Evolutionary conservation across 2,888 invertebrate species (phyloP), one percentile per base, ranked within the genome.

Genomic region (Apotomis betuletana): DNA sequence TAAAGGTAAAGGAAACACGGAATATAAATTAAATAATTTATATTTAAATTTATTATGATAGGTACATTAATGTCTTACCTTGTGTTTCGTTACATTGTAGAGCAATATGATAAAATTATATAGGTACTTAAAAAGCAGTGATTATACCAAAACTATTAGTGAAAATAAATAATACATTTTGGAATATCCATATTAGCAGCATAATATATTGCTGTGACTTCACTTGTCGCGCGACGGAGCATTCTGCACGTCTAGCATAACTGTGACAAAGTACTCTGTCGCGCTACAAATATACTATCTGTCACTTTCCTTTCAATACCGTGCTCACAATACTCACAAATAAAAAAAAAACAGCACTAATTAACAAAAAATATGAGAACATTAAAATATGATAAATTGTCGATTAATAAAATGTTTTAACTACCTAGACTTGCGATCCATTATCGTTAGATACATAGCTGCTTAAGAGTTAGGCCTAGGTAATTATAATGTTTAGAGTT

Each of bases 21-120:
- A 6, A 41, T 58, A 44, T 62, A 69, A 73, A 65, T 73, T 69
- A 65, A 73, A 69, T 73, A 65, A 69, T 73, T 62, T 73, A 36
- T 73, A 67, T 69, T 69, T 65, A 44, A 60, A 72, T 69, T 54
- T 69, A 64, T 64, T 49, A 49, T 65, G 57, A 49, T 67, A 72
- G 71, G 58, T 72, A 68, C 71, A 71, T 44, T 63, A 10, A 12
- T 41, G 10, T 63, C 15, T 27, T 52, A 46, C 57, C 67, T 51
- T 62, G 44, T 51, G 67, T 52, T 72, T 62, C 5, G 44, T 62
- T 67, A 58, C 51, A 52, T 10, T 59, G 12, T 13, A 54, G 3
- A 41, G 9, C 41, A 13, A 1, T 44, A 55, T n/a, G 12, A 36
- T 57, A 65, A 65, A 65, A 65, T 46, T 46, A 65, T 57, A 46